Base-by-base conservation (phyloP, 2,888 invertebrate species). In the Ethmia dodecea region DNA sequence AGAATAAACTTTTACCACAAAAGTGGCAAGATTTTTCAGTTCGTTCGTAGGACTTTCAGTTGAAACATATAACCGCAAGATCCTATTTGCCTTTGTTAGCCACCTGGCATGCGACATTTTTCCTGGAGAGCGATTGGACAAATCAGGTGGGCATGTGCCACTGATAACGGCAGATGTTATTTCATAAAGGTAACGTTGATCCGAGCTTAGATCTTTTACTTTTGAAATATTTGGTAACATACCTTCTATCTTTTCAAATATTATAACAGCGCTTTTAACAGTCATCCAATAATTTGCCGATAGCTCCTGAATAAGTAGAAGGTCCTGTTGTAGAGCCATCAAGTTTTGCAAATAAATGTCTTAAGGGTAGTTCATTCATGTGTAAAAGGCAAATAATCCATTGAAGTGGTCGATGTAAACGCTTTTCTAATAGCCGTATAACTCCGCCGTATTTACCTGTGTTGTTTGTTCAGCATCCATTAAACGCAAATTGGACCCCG, bases 241-340 rank as follows among this genome's bases (percentile, higher is more conserved):
- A 13, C 22, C 14, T 11, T 28, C 18, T 8, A 18, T 6, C 12
- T 10, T 9, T 10, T 27, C 12, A 13, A 15, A 18, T 12, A 10
- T 3, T 26, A 6, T 10, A 11, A 6, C 31, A 28, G 27, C 18
- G 4, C 12, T 33, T 31, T 29, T 47, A 42, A 36, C 49, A 48
- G 22, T 1, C 38, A 11, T 32, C 31, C 14, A 53, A 33, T 8
- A 8, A 5, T 45, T 53, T 60, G 29, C 54, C 52, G n/a, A 60
- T 45, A 31, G 45, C 38, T 5, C 55, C 55, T 11, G 39, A 38
- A 40, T 47, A 60, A 9, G 32, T 30, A 27, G 10, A 30, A 20
- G 57, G 55, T n/a, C 57, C 57, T 18, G 43, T 39, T 13, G 49
- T 58, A 13, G 25, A 30, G 8, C 55, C 53, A 43, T 59, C 46